A percentile compares a stretch with the other conserved stretches of the same genome.
These are phyloP conservation scores for Lytechinus variegatus DNA, from an alignment of 35 echinoderm and acorn worm genomes.

Conservation along the genomic window DNA sequence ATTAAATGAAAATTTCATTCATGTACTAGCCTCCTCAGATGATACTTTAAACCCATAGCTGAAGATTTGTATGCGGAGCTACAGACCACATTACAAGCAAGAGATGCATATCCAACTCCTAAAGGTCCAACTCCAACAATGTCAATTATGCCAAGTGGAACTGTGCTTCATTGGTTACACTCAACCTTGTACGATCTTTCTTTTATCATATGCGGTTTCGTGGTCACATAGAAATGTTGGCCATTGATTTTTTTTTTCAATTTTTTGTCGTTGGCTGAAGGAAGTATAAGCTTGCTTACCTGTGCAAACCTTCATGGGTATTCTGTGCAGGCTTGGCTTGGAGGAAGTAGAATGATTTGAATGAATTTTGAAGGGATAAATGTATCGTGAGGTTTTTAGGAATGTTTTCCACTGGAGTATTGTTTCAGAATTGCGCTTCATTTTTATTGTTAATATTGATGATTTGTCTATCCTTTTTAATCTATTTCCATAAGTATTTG, in stretches of 20 bases:
- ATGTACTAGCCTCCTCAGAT: not conserved
- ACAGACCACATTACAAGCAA: not conserved
- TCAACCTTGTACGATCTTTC: not conserved
- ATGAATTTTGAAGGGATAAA: not conserved
- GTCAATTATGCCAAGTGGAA: slow-evolving; percentile 11
- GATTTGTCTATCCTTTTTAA: not conserved
- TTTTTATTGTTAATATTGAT: not conserved
- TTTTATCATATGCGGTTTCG: not conserved
- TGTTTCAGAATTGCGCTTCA: not conserved
- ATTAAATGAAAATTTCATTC: not conserved
- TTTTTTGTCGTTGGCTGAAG: not conserved
- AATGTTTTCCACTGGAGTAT: not conserved
- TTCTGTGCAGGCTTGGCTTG: not conserved
- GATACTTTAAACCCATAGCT: not conserved
- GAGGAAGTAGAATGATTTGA: not conserved
- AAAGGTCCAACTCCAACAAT: not conserved
- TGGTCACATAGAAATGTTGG: not conserved
- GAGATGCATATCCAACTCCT: not conserved
- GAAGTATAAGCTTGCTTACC: not conserved
- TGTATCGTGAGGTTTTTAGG: not conserved
- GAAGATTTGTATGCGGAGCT: not conserved
- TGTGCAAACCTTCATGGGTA: not conserved
- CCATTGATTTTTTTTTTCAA: not conserved
- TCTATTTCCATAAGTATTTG: not conserved
- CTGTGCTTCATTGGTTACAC: not conserved